Percentiles rank a stretch among this genome's conserved stretches.
Evolutionary conservation across 2,888 invertebrate species (phyloP).

Genomic region (Podabrus alpinus): DNA sequence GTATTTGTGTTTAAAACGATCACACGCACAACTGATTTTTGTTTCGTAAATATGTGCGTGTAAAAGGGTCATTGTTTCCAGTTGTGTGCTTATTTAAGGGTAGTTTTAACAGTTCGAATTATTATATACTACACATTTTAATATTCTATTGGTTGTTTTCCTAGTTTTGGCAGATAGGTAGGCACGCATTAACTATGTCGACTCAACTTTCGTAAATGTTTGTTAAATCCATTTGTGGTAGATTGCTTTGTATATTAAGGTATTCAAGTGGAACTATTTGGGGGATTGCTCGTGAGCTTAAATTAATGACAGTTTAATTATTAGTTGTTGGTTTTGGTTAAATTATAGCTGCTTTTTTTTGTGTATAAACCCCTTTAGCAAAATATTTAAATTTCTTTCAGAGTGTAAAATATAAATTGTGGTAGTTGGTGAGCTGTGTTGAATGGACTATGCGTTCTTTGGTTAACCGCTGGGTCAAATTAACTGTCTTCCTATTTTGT

Average conservation of each 20-base stretch:
- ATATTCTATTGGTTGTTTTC: not conserved
- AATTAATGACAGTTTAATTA: not conserved
- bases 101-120: conserved; percentile 7
- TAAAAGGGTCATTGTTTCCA: conserved; percentile 18
- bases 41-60: not conserved
- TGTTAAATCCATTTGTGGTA: conserved; percentile 10
- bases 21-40: not conserved
- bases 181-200: not conserved
- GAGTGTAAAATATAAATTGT: not conserved
- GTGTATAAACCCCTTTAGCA: not conserved
- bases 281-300: not conserved
- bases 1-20: not conserved
- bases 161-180: not conserved
- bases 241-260: conserved; percentile 12
- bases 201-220: conserved; percentile 17
- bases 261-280: conserved; percentile 7
- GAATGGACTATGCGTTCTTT: not conserved
- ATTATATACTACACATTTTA: not conserved
- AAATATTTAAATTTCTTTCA: not conserved
- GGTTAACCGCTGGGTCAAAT: not conserved
- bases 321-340: not conserved
- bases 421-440: not conserved
- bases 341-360: not conserved
- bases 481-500: not conserved
- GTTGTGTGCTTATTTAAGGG: conserved; percentile 14